These are phyloP conservation scores for Drosophila nannoptera DNA, from an alignment of 1,140 invertebrate genomes.

Conservation along the genomic window DNA sequence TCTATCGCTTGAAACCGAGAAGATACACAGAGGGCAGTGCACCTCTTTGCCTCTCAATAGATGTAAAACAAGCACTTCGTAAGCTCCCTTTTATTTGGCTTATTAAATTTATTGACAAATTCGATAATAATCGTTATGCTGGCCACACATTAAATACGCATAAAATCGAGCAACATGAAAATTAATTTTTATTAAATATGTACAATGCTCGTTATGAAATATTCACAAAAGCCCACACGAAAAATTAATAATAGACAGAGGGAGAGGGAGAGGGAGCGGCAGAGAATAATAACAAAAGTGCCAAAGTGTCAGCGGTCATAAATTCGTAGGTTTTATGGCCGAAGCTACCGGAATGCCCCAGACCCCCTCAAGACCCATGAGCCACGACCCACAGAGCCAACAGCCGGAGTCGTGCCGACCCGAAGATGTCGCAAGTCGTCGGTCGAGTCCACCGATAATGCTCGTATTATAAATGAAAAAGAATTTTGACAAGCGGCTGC, in stretches of 20 bases:
- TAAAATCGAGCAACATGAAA: constrained; percentile 52
- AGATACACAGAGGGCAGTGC: neutral
- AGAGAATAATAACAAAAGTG: constrained; percentile 32
- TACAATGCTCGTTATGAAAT: constrained; percentile 42
- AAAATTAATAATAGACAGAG: constrained; percentile 12
- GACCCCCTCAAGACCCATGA: constrained; percentile 14
- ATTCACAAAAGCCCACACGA: constrained; percentile 29
- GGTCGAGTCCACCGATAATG: constrained; percentile 33
- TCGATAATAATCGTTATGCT: constrained; percentile 34
- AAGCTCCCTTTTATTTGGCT: neutral
- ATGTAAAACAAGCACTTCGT: neutral
- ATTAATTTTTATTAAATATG: constrained; percentile 69
- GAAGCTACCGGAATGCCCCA: constrained; percentile 62
- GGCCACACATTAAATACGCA: constrained; percentile 56
- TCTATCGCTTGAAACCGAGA: neutral
- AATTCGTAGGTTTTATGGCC: constrained; percentile 68
- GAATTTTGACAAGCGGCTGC: constrained; percentile 62
- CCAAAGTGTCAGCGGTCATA: constrained; percentile 49
- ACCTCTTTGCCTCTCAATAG: too few relatives aligned
- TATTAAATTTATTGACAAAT: constrained; percentile 63
- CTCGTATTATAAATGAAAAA: constrained; percentile 66
- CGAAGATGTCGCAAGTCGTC: constrained; percentile 33
- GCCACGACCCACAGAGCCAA: constrained; percentile 6
- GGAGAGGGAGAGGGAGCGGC: too few relatives aligned
- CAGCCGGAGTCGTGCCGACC: constrained; percentile 1